phyloP scores from a whole-genome alignment of 2,113 vertebrate genomes.

The Pterocles gutturalis region DNA sequence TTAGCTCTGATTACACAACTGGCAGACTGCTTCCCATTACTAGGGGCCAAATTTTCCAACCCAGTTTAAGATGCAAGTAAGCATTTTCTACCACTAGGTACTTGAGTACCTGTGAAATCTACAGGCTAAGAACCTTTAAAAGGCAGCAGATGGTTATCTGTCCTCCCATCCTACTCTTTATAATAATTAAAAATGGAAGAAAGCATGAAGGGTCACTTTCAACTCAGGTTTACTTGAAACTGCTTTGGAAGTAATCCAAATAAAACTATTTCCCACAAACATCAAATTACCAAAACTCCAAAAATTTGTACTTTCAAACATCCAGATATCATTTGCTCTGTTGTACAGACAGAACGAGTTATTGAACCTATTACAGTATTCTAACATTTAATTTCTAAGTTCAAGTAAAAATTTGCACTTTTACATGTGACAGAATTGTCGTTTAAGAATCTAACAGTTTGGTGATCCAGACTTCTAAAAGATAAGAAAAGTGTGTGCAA shows the following conservation, averaged over 20 bases:
- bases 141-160: neutral
- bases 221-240: neutral
- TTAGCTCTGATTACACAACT: neutral
- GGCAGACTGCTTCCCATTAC: neutral
- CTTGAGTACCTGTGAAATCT: neutral
- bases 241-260: neutral
- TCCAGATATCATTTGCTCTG: neutral
- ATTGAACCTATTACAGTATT: neutral
- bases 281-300: neutral
- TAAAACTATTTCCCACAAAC: neutral
- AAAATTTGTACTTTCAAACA: neutral
- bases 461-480: neutral
- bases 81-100: neutral
- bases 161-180: neutral
- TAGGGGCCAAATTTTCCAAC: neutral
- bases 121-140: neutral
- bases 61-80: neutral
- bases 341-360: neutral
- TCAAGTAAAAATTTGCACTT: neutral
- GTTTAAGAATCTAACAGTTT: neutral
- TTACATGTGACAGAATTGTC: fast-evolving
- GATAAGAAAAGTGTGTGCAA: neutral
- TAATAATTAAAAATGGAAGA: neutral
- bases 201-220: neutral
- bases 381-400: neutral